Percentiles rank a stretch among this genome's conserved stretches.
Conservation (phyloP, 1,140 invertebrate species). For the Drosophila littoralis region DNA sequence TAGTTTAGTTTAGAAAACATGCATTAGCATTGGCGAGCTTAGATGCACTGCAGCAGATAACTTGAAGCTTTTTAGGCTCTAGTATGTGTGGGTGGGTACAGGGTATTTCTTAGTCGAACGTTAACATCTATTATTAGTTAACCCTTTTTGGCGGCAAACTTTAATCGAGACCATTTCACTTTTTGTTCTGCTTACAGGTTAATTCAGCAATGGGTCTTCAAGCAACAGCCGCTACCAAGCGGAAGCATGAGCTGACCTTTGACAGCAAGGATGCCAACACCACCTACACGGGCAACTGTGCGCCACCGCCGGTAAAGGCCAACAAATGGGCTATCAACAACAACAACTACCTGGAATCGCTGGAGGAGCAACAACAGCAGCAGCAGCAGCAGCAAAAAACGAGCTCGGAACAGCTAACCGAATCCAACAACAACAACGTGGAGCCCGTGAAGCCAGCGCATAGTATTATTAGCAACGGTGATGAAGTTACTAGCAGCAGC, state of each 20-base stretch:
- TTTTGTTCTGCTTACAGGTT: conserved; percentile 86
- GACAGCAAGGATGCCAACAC: conserved; percentile 80
- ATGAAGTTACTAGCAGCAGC: conserved; percentile 75
- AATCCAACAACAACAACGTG: conserved; percentile 63
- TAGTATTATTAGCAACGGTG: conserved; percentile 80
- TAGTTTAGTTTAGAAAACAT: too few species aligned
- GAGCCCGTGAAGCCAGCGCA: conserved; percentile 46
- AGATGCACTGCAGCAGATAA: too few species aligned
- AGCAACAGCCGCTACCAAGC: conserved; percentile 89
- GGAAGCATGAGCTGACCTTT: conserved; percentile 86
- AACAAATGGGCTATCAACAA: conserved; percentile 85
- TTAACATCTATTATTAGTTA: neutral
- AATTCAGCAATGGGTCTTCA: conserved; percentile 92
- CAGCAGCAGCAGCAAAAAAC: conserved; percentile 47
- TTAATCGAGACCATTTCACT: conserved; percentile 47
- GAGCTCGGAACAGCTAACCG: conserved; percentile 33
- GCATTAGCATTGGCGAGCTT: too few species aligned
- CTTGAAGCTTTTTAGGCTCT: neutral
- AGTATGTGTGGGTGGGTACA: neutral
- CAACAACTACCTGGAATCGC: conserved; percentile 82
- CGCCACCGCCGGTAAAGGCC: conserved; percentile 84
- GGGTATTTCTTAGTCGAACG: neutral
- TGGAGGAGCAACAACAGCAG: conserved; percentile 67
- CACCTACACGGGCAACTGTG: conserved; percentile 78
- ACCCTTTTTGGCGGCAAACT: conserved; percentile 37